Conservation (phyloP, 2,888 invertebrate genomes). For the Criorhina ranunculi region DNA sequence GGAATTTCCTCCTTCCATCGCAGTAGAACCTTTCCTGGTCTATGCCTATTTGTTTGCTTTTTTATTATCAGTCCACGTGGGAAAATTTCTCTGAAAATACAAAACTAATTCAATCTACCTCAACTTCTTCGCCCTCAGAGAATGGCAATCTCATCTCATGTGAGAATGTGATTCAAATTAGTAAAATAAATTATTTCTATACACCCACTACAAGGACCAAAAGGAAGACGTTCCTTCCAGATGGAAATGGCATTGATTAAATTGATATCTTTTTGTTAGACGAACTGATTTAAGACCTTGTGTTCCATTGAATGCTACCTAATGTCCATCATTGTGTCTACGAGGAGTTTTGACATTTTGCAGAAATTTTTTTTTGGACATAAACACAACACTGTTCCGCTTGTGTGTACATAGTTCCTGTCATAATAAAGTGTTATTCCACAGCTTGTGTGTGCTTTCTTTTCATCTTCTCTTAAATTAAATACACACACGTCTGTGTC, state of each 20-base stretch:
- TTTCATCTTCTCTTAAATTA: constrained; percentile 9
- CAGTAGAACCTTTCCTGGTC: too few relatives aligned
- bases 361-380: neutral
- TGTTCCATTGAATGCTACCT: neutral
- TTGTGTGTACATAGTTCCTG: constrained; percentile 28
- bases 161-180: too few relatives aligned
- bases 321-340: neutral
- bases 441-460: constrained; percentile 1
- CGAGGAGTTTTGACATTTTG: constrained; percentile 7
- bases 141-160: too few relatives aligned
- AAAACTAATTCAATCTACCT: too few relatives aligned
- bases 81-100: too few relatives aligned
- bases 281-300: too few relatives aligned
- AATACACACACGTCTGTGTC: constrained; percentile 44
- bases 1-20: too few relatives aligned
- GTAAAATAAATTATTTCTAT: too few relatives aligned
- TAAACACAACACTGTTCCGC: constrained; percentile 7
- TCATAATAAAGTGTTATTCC: constrained; percentile 30
- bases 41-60: too few relatives aligned
- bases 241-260: neutral
- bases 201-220: neutral
- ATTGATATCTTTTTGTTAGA: too few relatives aligned
- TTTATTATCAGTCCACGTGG: too few relatives aligned
- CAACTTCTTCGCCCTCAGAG: too few relatives aligned
- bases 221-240: neutral